Evolutionary conservation across 2,797 vertebrate species (phyloP).

Genomic region (Poeciliopsis paucimaculata): DNA sequence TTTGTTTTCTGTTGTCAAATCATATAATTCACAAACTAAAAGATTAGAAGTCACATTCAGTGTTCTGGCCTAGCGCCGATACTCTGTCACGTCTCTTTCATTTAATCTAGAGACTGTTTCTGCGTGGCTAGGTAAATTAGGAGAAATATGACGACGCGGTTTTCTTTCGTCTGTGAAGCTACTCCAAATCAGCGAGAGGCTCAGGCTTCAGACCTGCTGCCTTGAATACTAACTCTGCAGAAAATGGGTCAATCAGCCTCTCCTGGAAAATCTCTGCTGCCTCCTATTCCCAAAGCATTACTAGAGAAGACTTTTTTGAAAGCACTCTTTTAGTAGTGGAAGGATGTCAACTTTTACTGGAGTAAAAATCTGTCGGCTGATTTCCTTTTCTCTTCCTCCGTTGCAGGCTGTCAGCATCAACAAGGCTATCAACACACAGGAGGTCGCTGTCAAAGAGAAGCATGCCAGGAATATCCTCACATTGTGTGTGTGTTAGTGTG

Average conservation of each 20-base stretch:
- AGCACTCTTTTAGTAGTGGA: slow-evolving; percentile 33
- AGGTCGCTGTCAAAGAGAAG: slow-evolving; percentile 99
- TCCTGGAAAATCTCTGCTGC: slow-evolving; percentile 31
- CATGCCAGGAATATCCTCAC: slow-evolving; percentile 99
- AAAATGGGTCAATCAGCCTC: slow-evolving; percentile 66
- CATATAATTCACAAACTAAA: not conserved
- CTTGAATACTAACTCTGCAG: slow-evolving; percentile 63
- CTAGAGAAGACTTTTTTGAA: slow-evolving; percentile 1
- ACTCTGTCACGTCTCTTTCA: not conserved
- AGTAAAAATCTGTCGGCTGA: slow-evolving; percentile 27
- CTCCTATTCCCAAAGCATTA: slow-evolving; percentile 33
- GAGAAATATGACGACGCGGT: not conserved
- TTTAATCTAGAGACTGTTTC: slow-evolving; percentile 13
- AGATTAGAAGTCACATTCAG: not conserved
- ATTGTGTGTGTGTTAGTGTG: slow-evolving; percentile 35
- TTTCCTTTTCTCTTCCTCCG: slow-evolving; percentile 35
- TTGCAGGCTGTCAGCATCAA: slow-evolving; percentile 98
- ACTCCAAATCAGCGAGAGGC: slow-evolving; percentile 40
- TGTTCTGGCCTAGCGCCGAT: not conserved
- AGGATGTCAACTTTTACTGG: slow-evolving; percentile 22
- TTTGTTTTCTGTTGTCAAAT: not conserved
- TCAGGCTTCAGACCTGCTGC: slow-evolving; percentile 47
- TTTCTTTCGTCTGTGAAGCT: slow-evolving; percentile 32
- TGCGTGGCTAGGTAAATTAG: not conserved
- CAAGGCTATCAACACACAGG: slow-evolving; percentile 99